Evolutionary conservation across 2,888 invertebrate species (phyloP), one percentile per base, ranked within the genome.

Genomic region (Isotomurus palustris): DNA sequence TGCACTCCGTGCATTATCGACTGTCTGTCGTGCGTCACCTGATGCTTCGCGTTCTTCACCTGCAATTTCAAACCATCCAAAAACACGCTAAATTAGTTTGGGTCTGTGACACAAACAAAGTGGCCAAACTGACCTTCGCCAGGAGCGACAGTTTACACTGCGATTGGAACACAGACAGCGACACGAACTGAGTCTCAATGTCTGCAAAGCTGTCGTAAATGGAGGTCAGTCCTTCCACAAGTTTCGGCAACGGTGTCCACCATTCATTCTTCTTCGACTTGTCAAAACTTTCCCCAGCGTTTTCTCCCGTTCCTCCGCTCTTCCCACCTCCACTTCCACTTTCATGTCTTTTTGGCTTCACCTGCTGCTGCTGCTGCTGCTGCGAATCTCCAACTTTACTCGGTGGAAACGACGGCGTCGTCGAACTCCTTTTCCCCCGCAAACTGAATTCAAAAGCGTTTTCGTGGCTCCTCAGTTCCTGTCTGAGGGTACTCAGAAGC

Each of bases 141-240:
- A 56, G 68, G 29, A 69, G 58, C 50, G 68, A 64, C 40, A 71
- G 55, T 64, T 71, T 71, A 60, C 68, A 71, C 53, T 71, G 71
- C 21, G 68, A 50, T 48, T 71, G 68, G 62, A 64, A 71, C 53
- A 64, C 62, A 38, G 66, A 66, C 47, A 71, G 59, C n/a, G 61
- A 62, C 27, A 58, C 53, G 48, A 60, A 69, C 58, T 71, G 71
- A 24, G 62, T 64, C 56, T 68, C 66, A 53, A 62, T 64, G 32
- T 68, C 69, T 22, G 60, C 58, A 36, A 69, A 61, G 53, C 58
- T 67, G 48, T 70, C 70, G 35, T 63, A 66, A 53, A 67, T 62
- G 41, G 57, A 60, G 48, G 68, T 70, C 21, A 70, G 63, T 24
- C 65, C 66, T 40, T 62, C 59, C 19, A 57, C 56, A 41, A 66